These are phyloP conservation scores for Apostichopus californicus DNA, from an alignment of 35 echinoderm and acorn worm genomes.

Conservation along the genomic window DNA sequence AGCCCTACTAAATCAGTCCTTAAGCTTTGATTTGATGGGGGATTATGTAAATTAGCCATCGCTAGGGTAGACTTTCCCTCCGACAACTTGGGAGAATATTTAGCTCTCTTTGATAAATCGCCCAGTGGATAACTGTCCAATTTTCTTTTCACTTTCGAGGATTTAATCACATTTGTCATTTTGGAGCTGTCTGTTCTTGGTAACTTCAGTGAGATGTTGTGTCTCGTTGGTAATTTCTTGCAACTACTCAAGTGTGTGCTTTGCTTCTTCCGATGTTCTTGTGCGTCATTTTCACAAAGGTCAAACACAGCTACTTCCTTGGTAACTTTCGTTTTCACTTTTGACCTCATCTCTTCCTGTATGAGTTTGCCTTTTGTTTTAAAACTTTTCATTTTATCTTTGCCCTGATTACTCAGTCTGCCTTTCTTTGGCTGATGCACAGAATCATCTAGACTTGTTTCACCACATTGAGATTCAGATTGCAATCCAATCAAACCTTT, in stretches of 20 bases:
- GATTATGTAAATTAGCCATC: conserved; percentile 45
- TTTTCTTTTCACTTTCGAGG: conserved; percentile 21
- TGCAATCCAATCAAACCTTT: too few relatives aligned
- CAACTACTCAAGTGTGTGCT: too few relatives aligned
- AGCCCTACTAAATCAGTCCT: conserved; percentile 1
- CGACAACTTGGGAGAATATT: not conserved
- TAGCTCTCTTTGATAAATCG: not conserved
- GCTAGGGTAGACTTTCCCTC: not conserved
- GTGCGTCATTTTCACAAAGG: not conserved
- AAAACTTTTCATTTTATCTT: not conserved
- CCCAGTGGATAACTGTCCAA: not conserved
- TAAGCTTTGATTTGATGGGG: conserved; percentile 29
- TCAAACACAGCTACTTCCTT: conserved; percentile 10
- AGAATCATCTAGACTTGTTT: too few relatives aligned
- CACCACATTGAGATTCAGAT: too few relatives aligned
- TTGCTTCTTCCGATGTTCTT: not conserved
- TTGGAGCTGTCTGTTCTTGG: not conserved
- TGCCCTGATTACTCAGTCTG: not conserved
- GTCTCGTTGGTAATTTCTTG: not conserved
- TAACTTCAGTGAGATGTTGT: not conserved
- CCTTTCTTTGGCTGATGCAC: too few relatives aligned
- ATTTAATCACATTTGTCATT: conserved; percentile 21
- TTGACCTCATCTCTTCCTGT: conserved; percentile 17
- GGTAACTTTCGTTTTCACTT: not conserved
- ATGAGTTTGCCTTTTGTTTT: not conserved